Evolutionary conservation across 1,140 invertebrate genomes (phyloP), one percentile per base, ranked within the genome.

Genomic region (Drosophila suzukii): DNA sequence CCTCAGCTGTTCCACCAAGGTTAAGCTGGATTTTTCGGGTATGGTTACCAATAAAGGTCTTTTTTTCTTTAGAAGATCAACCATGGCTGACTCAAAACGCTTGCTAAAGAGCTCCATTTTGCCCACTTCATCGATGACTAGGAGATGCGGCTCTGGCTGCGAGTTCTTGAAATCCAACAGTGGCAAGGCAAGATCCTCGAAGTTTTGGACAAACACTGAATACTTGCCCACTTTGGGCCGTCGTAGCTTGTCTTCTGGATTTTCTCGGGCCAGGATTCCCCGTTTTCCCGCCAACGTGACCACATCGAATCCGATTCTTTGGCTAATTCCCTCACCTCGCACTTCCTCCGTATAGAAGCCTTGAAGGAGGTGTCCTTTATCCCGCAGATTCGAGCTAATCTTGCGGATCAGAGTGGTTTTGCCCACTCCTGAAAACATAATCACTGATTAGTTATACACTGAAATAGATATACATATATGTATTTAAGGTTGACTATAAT

Each of bases 261-360:
- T 13, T 20, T 68, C 68, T 0, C 84, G 76, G 0, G 84, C 58
- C 36, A 88, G 50, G 27, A 78, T 62, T 11, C 65, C 72, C 2
- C 80, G 80, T 12, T 38, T 27, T 3, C 77, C 84, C 0, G 1
- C 13, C 13, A 89, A 7, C 0, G 76, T 72, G 1, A 88, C 80
- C 47, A 80, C 80, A 56, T 88, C 84, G 13, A 88, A 88, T 7
- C 84, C 84, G 30, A 80, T 71, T 7, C 84, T 57, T 44, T 68
- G 80, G 6, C 63, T 51, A 43, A 43, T 55, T 10, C 38, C 41
- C 4, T 4, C 17, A 0, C 10, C 20, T 2, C 76, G 62, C 4
- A 88, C 68, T 38, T 89, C 84, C 12, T 79, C 84, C 0, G 84
- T 88, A 39, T 77, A 89, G 20, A 88, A 88, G n/a, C 84, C 84